Conservation (phyloP, 64 coral and sea anemone species). For the Acropora yongei region DNA sequence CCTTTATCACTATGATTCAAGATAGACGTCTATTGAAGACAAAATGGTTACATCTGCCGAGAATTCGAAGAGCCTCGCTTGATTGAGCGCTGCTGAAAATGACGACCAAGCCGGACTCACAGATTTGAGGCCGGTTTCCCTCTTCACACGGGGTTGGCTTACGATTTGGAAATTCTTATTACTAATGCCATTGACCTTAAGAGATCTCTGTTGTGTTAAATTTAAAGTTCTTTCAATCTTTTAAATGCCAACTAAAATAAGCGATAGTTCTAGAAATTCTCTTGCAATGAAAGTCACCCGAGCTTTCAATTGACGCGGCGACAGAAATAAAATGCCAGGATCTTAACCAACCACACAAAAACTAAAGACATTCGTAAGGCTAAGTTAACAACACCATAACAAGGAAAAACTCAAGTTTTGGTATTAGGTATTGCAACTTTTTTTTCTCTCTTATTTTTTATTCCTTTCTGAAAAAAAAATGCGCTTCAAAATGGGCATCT, state of each 20-base stretch:
- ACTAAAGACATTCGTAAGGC: no score
- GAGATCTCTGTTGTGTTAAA: conserved; percentile 29
- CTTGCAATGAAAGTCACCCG: background rate
- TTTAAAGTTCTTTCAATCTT: conserved; percentile 39
- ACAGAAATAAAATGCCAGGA: background rate
- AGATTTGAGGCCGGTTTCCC: no score
- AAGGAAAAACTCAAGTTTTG: no score
- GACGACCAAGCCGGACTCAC: no score
- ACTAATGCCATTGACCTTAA: conserved; percentile 4
- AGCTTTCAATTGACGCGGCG: background rate
- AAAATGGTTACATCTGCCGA: conserved; percentile 16
- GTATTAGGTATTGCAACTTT: no score
- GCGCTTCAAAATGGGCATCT: no score
- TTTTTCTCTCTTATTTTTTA: no score
- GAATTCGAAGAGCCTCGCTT: background rate
- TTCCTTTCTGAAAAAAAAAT: no score
- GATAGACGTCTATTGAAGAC: background rate
- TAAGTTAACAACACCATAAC: no score
- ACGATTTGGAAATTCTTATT: background rate
- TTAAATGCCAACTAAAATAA: conserved; percentile 9
- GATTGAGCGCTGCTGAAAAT: background rate
- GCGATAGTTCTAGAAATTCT: background rate
- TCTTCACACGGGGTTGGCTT: background rate
- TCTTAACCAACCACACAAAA: no score
- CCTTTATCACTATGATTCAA: conserved; percentile 25